Base-by-base conservation (phyloP, 2,797 vertebrate genomes). In the Semotilus atromaculatus region DNA sequence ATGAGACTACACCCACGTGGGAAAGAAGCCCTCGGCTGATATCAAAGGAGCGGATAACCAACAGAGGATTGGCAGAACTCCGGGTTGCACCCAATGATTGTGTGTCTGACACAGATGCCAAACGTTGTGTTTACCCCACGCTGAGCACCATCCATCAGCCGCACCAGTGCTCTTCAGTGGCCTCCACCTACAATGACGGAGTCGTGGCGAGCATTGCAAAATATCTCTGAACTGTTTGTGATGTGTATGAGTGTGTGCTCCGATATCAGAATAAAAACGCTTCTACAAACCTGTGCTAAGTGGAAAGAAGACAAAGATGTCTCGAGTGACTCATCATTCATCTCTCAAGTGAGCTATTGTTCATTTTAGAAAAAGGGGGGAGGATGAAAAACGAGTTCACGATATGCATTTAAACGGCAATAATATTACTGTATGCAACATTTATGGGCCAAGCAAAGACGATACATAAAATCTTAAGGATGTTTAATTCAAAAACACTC, bases 81-180 rank as follows among this genome's bases (percentile, higher is more conserved):
- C 29, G 26, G 73, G 43, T 77, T 76, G 62, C 64, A 58, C 62
- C 74, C 73, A 70, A 31, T 48, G 66, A 84, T 78, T 84, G 74
- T 84, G 73, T 68, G 67, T 80, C 67, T 85, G 83, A 85, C 83
- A 85, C 76, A 73, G 83, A 85, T 85, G 83, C 83, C 76, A 85
- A 85, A 80, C 68, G 76, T 73, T 85, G 76, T 80, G 76, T 79
- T 85, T 85, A 79, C 83, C 83, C 76, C 83, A 72, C 31, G 31
- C 68, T 85, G 83, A 73, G 67, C 7, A 34, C 67, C 76, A 85
- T 85, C 77, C 83, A 85, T 85, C 83, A 71, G 80, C 60, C 19
- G 18, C 36, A 31, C 62, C 40, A 51, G 21, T 51, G 64, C 13
- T 80, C 45, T 53, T 53, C 78, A 77, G 36, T 43, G 36, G 74